Evolutionary conservation across 2,797 vertebrate species (phyloP), one percentile per base, ranked within the genome.

Genomic region (Amphiprion clarkii): DNA sequence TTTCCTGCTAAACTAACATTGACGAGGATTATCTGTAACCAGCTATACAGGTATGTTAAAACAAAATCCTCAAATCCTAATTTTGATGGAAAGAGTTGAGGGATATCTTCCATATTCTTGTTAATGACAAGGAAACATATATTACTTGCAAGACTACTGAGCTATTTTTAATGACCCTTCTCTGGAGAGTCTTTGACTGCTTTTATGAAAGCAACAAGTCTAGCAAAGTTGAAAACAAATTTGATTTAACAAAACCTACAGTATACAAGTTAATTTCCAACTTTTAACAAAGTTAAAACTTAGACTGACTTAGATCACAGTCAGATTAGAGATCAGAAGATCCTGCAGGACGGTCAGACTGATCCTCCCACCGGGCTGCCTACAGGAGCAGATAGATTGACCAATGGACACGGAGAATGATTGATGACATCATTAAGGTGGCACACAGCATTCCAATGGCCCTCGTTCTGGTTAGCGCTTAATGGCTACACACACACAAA

Each of bases 391-490:
- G 78, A 89, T 71, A 83, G 82, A 92, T 69, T 87, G 91, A 93
- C 92, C 92, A 88, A 88, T 91, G 86, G 86, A 88, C 80, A 80
- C 42, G 10, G 76, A 60, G 85, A 81, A 86, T 93, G 91, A 94
- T 92, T 88, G 92, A 93, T 93, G 87, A 93, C 87, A 92, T 92
- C 90, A 91, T 94, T 94, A 92, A 73, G 79, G 66, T 80, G 88
- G 82, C 81, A 82, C 72, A 78, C 65, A 67, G 59, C 23, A 59
- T 84, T 88, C 67, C 83, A 75, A 58, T 67, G 84, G 81, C 66
- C 64, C 70, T 71, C 33, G 4, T 73, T 84, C 65, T 82, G 66
- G 71, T 85, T 61, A 54, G 62, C 80, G 82, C 67, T 75, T 82
- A 89, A 89, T 85, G 73, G 87, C 44, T 53, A 23, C 62, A 61